phyloP scores from a whole-genome alignment of 2,113 vertebrate species.

The Podocnemis expansa region DNA sequence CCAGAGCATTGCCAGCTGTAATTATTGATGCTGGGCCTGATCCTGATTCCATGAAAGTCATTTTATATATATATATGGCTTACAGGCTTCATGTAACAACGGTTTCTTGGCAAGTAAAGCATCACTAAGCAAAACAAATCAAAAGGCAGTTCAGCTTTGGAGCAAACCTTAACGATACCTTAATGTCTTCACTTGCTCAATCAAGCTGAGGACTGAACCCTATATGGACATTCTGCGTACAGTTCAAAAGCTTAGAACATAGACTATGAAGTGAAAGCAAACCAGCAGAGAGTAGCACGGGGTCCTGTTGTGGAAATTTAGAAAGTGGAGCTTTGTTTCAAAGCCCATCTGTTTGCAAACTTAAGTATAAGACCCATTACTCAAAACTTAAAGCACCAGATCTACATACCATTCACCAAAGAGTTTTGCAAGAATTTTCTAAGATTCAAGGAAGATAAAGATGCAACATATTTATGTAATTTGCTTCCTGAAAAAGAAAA shows the following conservation, averaged over 20 bases:
- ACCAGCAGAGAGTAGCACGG: constrained; percentile 65
- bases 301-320: constrained; percentile 48
- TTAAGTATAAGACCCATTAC: constrained; percentile 68
- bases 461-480: background rate
- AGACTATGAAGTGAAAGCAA: constrained; percentile 36
- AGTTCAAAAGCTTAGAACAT: constrained; percentile 45
- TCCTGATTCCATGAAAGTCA: background rate
- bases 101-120: background rate
- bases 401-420: constrained; percentile 50
- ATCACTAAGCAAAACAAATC: background rate
- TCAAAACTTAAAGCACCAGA: constrained; percentile 46
- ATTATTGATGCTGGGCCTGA: background rate
- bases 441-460: constrained; percentile 37
- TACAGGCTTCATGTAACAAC: background rate
- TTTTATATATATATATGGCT: background rate
- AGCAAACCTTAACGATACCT: background rate
- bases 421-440: constrained; percentile 55
- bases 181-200: background rate
- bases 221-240: constrained; percentile 5
- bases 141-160: constrained; percentile 15
- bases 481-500: constrained; percentile 3
- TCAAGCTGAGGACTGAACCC: constrained; percentile 26
- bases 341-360: constrained; percentile 72
- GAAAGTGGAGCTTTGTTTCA: constrained; percentile 62
- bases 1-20: background rate